Evolutionary conservation across 2,797 vertebrate genomes (phyloP).

Genomic region (Tragelaphus oryx): DNA sequence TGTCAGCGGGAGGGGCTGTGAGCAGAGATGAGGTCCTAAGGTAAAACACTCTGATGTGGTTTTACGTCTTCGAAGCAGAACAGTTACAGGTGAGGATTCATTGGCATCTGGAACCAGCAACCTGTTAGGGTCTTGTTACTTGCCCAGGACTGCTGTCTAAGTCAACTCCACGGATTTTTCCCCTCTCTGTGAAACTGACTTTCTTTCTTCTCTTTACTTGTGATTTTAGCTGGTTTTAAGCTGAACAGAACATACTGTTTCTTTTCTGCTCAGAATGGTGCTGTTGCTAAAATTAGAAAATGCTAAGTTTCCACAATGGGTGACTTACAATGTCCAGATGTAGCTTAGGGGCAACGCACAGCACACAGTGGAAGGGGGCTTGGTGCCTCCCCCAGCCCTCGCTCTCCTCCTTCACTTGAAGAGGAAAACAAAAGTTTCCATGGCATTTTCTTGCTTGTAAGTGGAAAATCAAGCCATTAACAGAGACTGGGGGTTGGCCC

Average conservation of each 20-base stretch:
- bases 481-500: neutral
- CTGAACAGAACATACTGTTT: constrained; percentile 35
- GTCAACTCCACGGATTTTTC: neutral
- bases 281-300: constrained; percentile 55
- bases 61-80: neutral
- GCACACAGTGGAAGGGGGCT: neutral
- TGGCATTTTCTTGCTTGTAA: constrained; percentile 60
- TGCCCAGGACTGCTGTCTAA: neutral
- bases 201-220: constrained; percentile 19
- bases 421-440: constrained; percentile 66
- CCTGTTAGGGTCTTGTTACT: constrained; percentile 25
- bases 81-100: neutral
- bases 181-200: constrained; percentile 11
- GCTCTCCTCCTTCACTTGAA: constrained; percentile 22
- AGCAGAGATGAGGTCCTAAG: neutral
- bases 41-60: neutral
- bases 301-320: constrained; percentile 23
- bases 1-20: neutral
- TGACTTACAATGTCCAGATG: constrained; percentile 64
- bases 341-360: constrained; percentile 27
- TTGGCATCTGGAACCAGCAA: neutral
- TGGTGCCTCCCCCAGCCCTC: neutral
- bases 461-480: constrained; percentile 53
- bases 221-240: constrained; percentile 37
- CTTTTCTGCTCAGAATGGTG: constrained; percentile 37